Conservation (phyloP, 1,140 invertebrate genomes). For the Hylyphantes graminicola region DNA sequence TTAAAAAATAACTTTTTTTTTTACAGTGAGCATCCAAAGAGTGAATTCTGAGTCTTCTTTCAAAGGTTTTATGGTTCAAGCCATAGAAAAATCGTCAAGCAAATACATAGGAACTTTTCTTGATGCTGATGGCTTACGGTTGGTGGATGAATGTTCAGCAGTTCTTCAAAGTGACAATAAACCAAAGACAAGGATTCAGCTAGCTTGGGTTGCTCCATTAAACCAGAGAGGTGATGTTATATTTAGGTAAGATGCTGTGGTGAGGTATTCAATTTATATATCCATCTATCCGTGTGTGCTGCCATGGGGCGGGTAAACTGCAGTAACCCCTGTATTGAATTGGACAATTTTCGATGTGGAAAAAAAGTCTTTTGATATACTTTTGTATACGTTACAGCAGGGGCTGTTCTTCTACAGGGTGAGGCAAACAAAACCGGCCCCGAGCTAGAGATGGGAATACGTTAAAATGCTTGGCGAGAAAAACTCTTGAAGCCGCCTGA, state of each 20-base stretch:
- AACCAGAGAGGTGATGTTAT: conserved; percentile 51
- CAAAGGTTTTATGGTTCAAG: conserved; percentile 59
- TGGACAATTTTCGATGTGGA: no score
- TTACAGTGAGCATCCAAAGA: conserved; percentile 35
- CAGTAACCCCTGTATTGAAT: no score
- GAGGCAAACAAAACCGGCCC: no score
- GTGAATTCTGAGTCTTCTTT: conserved; percentile 9
- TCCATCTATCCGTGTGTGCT: no score
- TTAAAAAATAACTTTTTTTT: background rate
- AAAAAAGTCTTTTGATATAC: no score
- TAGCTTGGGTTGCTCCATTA: conserved; percentile 54
- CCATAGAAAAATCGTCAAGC: conserved; percentile 46
- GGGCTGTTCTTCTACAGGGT: no score
- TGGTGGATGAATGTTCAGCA: conserved; percentile 50
- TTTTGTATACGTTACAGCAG: no score
- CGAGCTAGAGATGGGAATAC: no score
- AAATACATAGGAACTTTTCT: conserved; percentile 41
- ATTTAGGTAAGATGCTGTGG: conserved; percentile 36
- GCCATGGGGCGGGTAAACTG: no score
- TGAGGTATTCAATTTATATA: no score
- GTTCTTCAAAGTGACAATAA: conserved; percentile 46
- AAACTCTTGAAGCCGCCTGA: no score
- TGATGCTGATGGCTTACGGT: conserved; percentile 44
- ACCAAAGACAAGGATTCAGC: conserved; percentile 38
- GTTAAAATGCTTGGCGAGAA: no score